Evolutionary conservation across 2,888 invertebrate species (phyloP).

Genomic region (Boloria euphrosyne): DNA sequence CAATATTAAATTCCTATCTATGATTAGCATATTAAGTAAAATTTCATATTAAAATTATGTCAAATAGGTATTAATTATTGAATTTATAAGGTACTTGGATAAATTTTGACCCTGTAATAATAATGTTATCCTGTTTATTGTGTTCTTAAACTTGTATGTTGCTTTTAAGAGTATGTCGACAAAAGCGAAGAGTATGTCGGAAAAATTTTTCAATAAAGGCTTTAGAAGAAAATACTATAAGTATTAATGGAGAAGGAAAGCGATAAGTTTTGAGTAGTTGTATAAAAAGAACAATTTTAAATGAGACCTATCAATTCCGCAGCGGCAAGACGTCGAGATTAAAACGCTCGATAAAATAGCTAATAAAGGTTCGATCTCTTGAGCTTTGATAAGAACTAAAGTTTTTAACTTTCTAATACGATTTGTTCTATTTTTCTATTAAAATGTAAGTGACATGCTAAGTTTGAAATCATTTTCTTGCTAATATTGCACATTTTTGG

Average conservation of each 20-base stretch:
- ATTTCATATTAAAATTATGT: constrained; percentile 30
- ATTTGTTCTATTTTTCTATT: constrained; percentile 34
- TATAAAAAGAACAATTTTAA: constrained; percentile 37
- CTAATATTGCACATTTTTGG: neutral
- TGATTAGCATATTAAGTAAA: constrained; percentile 40
- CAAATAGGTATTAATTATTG: constrained; percentile 13
- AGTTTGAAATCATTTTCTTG: neutral
- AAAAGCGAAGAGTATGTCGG: neutral
- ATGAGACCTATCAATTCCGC: constrained; percentile 36
- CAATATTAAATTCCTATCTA: constrained; percentile 42
- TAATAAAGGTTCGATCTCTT: constrained; percentile 42
- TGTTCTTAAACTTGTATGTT: too few species aligned
- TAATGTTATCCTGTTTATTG: too few species aligned
- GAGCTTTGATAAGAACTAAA: constrained; percentile 41
- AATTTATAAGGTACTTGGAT: neutral
- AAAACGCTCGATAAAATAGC: constrained; percentile 43
- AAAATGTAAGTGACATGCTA: constrained; percentile 13
- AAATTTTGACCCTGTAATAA: neutral
- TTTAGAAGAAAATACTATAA: neutral
- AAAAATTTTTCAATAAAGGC: neutral
- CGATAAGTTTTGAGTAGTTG: constrained; percentile 30
- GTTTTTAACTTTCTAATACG: constrained; percentile 35
- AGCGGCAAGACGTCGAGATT: constrained; percentile 40
- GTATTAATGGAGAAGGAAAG: constrained; percentile 23
- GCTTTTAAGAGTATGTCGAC: too few species aligned